phyloP scores from a whole-genome alignment of 2,797 vertebrate species.

The Silurus aristotelis region DNA sequence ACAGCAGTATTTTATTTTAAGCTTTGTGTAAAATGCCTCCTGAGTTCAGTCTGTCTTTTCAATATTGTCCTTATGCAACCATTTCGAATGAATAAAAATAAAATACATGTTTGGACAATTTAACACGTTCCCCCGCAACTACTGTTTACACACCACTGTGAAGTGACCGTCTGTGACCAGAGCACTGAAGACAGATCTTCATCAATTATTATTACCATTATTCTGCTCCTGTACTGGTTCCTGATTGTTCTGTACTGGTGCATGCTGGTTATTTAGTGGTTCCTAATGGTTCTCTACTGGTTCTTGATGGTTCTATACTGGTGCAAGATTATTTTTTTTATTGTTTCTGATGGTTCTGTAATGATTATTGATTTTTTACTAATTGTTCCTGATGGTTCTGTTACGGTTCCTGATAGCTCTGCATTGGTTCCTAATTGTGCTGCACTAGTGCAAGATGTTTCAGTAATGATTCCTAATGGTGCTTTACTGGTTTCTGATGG shows the following conservation, averaged over 20 bases:
- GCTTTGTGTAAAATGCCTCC: background rate
- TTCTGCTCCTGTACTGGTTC: background rate
- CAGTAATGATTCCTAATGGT: too few relatives aligned
- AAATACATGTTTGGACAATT: conserved; percentile 21
- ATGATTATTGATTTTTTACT: too few relatives aligned
- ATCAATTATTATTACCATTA: background rate
- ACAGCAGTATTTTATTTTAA: background rate
- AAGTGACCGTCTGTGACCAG: conserved; percentile 6
- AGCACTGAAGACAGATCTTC: background rate
- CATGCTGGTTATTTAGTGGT: background rate
- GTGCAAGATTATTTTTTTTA: background rate
- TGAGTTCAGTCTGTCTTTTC: background rate
- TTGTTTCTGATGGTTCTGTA: background rate
- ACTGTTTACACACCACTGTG: conserved; percentile 12
- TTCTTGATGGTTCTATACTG: background rate
- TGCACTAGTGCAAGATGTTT: too few relatives aligned
- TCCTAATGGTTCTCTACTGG: background rate
- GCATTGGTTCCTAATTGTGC: too few relatives aligned
- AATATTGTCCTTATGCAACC: conserved; percentile 4
- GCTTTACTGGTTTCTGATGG: too few relatives aligned
- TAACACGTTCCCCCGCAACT: conserved; percentile 21
- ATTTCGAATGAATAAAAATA: conserved; percentile 11
- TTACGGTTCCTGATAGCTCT: too few relatives aligned
- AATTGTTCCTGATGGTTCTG: background rate
- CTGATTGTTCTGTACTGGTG: background rate